These are phyloP conservation scores for Drosophila acutilabella DNA, from an alignment of 2,888 invertebrate genomes.

Conservation along the genomic window DNA sequence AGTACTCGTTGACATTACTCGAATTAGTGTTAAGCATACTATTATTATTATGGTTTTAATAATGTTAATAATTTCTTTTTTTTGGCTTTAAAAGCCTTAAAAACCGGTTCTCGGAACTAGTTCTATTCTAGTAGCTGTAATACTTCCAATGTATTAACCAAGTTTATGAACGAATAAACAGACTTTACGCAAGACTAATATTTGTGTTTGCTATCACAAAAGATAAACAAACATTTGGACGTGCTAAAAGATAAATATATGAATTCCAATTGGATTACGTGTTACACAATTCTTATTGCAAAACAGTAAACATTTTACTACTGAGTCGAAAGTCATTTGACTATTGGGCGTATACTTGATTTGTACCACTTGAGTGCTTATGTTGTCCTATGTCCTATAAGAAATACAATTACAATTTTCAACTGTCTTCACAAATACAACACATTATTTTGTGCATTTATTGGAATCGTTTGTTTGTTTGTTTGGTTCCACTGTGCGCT, in stretches of 20 bases:
- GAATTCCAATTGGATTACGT: not conserved
- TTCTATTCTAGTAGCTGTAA: constrained; percentile 24
- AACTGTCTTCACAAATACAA: constrained; percentile 75
- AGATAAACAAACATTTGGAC: not conserved
- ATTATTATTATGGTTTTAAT: constrained; percentile 22
- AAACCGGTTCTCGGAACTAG: constrained; percentile 66
- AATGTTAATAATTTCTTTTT: constrained; percentile 31
- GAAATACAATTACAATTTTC: constrained; percentile 24
- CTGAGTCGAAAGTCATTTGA: constrained; percentile 13
- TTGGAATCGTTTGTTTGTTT: constrained; percentile 70
- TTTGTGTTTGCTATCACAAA: not conserved
- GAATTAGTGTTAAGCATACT: constrained; percentile 38
- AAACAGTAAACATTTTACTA: constrained; percentile 20
- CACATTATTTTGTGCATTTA: constrained; percentile 80
- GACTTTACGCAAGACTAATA: constrained; percentile 14
- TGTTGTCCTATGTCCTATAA: constrained; percentile 7
- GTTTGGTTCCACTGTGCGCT: constrained; percentile 44
- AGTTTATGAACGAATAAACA: constrained; percentile 26
- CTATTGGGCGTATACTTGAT: constrained; percentile 19
- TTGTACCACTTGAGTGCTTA: constrained; percentile 45
- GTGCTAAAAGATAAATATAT: not conserved
- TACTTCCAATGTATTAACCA: constrained; percentile 28
- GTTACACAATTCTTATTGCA: constrained; percentile 1
- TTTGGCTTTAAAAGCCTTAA: constrained; percentile 62
- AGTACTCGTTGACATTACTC: constrained; percentile 45